Evolutionary conservation across 2,888 invertebrate genomes (phyloP).

Genomic region (Ethmia dodecea): DNA sequence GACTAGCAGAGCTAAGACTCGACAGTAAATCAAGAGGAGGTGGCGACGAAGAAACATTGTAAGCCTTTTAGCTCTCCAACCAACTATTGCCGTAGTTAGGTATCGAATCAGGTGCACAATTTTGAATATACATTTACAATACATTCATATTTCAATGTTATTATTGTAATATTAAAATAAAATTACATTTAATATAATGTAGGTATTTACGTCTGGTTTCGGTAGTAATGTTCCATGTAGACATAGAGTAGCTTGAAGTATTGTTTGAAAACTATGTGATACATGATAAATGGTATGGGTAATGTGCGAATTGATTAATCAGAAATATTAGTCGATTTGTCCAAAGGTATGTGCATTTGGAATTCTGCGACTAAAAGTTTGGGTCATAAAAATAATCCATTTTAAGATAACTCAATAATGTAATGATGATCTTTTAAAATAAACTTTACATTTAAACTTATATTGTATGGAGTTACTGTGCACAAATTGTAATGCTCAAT

Average conservation of each 20-base stretch:
- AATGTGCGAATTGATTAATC: no score
- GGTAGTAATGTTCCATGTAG: conserved; percentile 27
- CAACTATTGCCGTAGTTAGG: conserved; percentile 22
- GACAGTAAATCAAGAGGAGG: conserved; percentile 66
- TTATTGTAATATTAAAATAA: neutral
- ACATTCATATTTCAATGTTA: conserved; percentile 22
- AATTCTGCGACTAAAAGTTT: no score
- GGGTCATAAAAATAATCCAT: no score
- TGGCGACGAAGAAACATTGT: conserved; percentile 55
- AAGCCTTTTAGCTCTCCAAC: conserved; percentile 18
- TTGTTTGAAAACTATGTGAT: conserved; percentile 36
- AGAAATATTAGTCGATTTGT: no score
- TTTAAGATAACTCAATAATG: no score
- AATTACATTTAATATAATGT: no score
- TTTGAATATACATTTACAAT: conserved; percentile 29
- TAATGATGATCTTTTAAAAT: no score
- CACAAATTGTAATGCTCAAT: no score
- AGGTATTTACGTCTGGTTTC: conserved; percentile 20
- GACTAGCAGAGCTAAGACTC: conserved; percentile 58
- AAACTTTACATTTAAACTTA: no score
- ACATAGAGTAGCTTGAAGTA: conserved; percentile 25
- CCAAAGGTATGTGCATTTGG: no score
- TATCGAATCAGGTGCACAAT: conserved; percentile 41
- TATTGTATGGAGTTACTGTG: no score
- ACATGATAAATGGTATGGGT: conserved; percentile 4